Percentiles rank a stretch among this genome's conserved stretches.
These are phyloP conservation scores for Oryzaephilus surinamensis DNA, from an alignment of 1,140 invertebrate genomes.

Conservation along the genomic window DNA sequence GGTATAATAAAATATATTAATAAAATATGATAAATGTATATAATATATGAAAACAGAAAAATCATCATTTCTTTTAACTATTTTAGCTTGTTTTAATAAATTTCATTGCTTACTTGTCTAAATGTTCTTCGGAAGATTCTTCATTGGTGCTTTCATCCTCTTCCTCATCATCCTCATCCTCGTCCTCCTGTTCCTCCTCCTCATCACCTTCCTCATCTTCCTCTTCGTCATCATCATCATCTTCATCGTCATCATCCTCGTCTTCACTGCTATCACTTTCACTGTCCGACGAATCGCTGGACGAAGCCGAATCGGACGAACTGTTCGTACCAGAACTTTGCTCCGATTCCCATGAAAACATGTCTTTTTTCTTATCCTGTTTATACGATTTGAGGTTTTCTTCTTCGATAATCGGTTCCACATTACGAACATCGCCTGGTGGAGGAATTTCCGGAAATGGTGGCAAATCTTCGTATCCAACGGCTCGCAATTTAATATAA, in stretches of 20 bases:
- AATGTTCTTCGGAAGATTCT: too few species aligned
- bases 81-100: too few species aligned
- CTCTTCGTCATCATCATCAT: conserved; percentile 26
- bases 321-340: conserved; percentile 18
- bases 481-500: conserved; percentile 76
- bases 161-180: conserved; percentile 16
- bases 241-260: conserved; percentile 26
- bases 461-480: conserved; percentile 82
- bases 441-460: conserved; percentile 69
- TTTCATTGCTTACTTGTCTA: too few species aligned
- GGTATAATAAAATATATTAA: too few species aligned
- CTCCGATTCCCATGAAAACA: conserved; percentile 26
- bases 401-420: conserved; percentile 43
- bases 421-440: conserved; percentile 67
- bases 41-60: too few species aligned
- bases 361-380: conserved; percentile 21
- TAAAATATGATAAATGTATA: too few species aligned
- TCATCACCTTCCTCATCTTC: conserved; percentile 17
- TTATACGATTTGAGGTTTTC: conserved; percentile 21
- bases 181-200: conserved; percentile 19
- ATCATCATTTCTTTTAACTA: too few species aligned
- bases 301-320: conserved; percentile 16
- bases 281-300: conserved; percentile 18
- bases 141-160: conserved; percentile 9
- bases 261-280: conserved; percentile 17